Evolutionary conservation across 2,888 invertebrate genomes (phyloP), one percentile per base, ranked within the genome.

Genomic region (Phymatocera aterrima): DNA sequence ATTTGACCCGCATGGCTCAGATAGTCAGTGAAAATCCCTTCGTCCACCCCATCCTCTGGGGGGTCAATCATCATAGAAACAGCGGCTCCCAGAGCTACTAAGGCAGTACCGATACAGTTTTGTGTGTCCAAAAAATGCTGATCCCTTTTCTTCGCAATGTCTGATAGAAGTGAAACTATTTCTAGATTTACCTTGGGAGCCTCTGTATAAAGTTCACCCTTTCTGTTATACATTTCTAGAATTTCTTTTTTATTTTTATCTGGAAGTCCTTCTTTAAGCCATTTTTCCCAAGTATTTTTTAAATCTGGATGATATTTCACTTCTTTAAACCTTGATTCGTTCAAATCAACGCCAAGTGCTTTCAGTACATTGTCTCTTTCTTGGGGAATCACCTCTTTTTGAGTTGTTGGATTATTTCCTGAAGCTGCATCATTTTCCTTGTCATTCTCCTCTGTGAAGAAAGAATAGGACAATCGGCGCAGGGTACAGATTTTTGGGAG

Each of bases 91-190:
- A 79, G 51, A 28, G 78, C 61, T 3, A 18, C 12, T 64, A 78
- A 43, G 5, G 78, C 64, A 40, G 78, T 48, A 61, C 72, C 79
- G 6, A 61, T 31, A 48, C 64, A 78, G n/a, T 72, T 74, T 34
- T 78, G 80, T 18, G 77, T 78, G 5, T 70, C 46, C 10, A 60
- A 28, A 57, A 80, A 80, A 70, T 80, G 78, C 12, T 77, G 65
- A 48, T 80, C 80, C 8, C 80, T 64, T 24, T 80, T 78, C 18
- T 78, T 78, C 0, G 80, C 70, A 46, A 78, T 78, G 2, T 77
- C 78, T 21, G 77, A 43, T 18, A 80, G 46, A 21, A 46, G 46
- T 37, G 65, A 37, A 8, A 65, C 48, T 12, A 77, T 70, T 65
- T 77, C 77, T 4, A 77, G 37, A 24, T 78, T 80, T 5, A 80